A percentile compares a stretch with the other conserved stretches of the same genome.
phyloP scores from a whole-genome alignment of 2,888 invertebrate species.

The Eupithecia subfuscata region DNA sequence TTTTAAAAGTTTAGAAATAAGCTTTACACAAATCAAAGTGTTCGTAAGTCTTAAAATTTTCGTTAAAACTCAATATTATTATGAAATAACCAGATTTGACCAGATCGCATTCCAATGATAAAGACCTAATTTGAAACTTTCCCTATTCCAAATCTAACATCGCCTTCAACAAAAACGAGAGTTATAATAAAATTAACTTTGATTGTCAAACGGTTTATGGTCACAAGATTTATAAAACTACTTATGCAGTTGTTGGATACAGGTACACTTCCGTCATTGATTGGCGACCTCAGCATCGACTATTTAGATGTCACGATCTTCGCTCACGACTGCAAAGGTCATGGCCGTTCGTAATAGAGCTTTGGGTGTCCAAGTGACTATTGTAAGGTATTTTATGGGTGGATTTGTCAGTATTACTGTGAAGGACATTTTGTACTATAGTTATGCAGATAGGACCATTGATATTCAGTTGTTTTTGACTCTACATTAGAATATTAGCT shows the following conservation, averaged over 20 bases:
- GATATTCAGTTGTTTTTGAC: too few species aligned
- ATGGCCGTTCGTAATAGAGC: constrained; percentile 66
- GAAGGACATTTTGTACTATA: neutral
- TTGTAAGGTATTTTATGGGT: constrained; percentile 27
- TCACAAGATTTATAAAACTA: neutral
- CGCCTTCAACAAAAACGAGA: neutral
- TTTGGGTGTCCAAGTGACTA: constrained; percentile 42
- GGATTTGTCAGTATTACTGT: constrained; percentile 5
- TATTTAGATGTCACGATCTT: constrained; percentile 80
- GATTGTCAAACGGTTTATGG: neutral
- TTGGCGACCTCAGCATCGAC: constrained; percentile 72
- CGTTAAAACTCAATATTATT: neutral
- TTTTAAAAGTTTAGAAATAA: too few species aligned
- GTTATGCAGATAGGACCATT: neutral
- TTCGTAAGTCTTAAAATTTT: neutral
- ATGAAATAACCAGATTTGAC: neutral
- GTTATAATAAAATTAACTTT: neutral
- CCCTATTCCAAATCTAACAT: neutral
- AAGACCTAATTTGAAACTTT: neutral
- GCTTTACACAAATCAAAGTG: too few species aligned
- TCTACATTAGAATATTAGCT: too few species aligned
- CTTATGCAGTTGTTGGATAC: constrained; percentile 2
- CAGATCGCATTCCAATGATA: neutral
- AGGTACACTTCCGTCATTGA: constrained; percentile 74
- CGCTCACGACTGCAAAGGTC: constrained; percentile 78